Conservation (phyloP, 2,797 vertebrate species). For the Distichodus sexfasciatus region DNA sequence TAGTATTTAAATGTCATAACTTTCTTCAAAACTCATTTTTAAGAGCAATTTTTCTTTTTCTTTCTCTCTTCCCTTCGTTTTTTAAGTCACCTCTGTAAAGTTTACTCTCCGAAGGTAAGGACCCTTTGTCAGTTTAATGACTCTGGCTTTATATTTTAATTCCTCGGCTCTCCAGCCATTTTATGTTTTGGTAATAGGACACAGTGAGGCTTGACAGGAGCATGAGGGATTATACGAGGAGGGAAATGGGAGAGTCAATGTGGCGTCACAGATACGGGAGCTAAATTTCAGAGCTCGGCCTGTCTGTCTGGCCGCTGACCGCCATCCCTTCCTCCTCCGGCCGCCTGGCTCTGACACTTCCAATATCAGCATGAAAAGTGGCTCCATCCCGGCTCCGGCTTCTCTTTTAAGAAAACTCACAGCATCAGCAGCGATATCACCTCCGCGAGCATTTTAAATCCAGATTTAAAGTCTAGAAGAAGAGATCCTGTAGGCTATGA, state of each 20-base stretch:
- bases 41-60: no score
- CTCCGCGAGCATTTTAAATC: slow-evolving; percentile 30
- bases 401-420: slow-evolving; percentile 11
- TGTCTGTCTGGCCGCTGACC: not conserved
- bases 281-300: slow-evolving; percentile 18
- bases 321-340: not conserved
- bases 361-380: slow-evolving; percentile 32
- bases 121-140: slow-evolving; percentile 5
- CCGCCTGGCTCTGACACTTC: slow-evolving; percentile 3
- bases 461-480: slow-evolving; percentile 21
- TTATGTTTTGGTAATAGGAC: slow-evolving; percentile 43
- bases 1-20: no score
- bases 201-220: slow-evolving; percentile 36
- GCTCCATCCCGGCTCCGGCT: not conserved
- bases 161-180: slow-evolving; percentile 17
- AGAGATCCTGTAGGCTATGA: slow-evolving; percentile 16
- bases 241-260: slow-evolving; percentile 39
- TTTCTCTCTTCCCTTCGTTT: no score
- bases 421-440: slow-evolving; percentile 6
- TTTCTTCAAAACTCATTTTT: no score
- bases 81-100: slow-evolving; percentile 1
- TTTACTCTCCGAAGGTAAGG: slow-evolving; percentile 6
- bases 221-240: slow-evolving; percentile 37
- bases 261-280: not conserved
- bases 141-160: slow-evolving; percentile 39